phyloP scores from a whole-genome alignment of 2,888 invertebrate species.

The Byasa hedistus region DNA sequence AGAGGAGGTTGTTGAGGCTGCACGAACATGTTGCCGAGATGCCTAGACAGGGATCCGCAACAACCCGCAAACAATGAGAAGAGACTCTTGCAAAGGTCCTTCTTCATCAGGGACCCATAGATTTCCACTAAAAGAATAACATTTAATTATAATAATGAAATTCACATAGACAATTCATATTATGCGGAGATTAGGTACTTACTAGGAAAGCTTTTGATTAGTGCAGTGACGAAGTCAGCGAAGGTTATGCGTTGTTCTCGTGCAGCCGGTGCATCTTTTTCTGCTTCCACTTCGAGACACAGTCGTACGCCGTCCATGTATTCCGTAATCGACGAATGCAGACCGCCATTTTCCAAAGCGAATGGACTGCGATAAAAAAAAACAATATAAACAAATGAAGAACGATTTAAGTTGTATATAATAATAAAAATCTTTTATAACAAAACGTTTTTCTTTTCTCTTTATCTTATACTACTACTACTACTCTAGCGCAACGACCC shows the following conservation, averaged over 20 bases:
- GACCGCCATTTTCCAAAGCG: conserved; percentile 90
- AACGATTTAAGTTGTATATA: too few species aligned
- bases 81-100: conserved; percentile 91
- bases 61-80: conserved; percentile 96
- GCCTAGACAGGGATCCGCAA: conserved; percentile 92
- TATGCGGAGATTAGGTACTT: conserved; percentile 55
- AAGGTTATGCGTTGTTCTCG: conserved; percentile 95
- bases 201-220: conserved; percentile 96
- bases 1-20: conserved; percentile 47
- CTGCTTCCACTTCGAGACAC: conserved; percentile 95
- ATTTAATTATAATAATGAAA: background rate
- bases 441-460: too few species aligned
- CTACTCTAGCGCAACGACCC: too few species aligned
- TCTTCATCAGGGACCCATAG: conserved; percentile 90
- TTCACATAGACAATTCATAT: background rate
- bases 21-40: conserved; percentile 78
- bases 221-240: conserved; percentile 95
- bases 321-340: conserved; percentile 94
- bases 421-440: too few species aligned
- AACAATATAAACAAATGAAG: background rate
- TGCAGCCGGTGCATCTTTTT: conserved; percentile 93
- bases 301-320: conserved; percentile 96
- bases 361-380: conserved; percentile 81
- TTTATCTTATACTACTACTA: too few species aligned
- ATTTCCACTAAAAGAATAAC: conserved; percentile 86